phyloP scores from a whole-genome alignment of 2,797 vertebrate genomes.

The Hybognathus amarus region DNA sequence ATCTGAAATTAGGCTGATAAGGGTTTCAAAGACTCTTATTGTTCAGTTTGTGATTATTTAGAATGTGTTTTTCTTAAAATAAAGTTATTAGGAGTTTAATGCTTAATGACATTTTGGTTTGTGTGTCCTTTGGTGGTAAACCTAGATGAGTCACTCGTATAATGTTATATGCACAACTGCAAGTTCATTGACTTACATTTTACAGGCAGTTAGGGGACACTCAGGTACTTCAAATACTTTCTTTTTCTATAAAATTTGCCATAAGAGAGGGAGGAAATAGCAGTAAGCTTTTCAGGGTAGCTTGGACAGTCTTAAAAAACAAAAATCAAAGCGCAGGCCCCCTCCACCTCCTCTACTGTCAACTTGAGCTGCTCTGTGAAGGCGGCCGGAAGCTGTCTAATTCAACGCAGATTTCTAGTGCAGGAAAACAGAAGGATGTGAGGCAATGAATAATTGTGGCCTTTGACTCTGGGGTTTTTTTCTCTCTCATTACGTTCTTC shows the following conservation, averaged over 20 bases:
- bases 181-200: slow-evolving; percentile 19
- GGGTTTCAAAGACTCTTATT: slow-evolving; percentile 36
- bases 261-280: slow-evolving; percentile 28
- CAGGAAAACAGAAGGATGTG: slow-evolving; percentile 45
- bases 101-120: not conserved
- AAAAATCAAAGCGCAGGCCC: slow-evolving; percentile 47
- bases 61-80: not conserved
- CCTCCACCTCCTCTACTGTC: slow-evolving; percentile 56
- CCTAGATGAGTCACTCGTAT: not conserved
- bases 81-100: not conserved
- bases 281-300: slow-evolving; percentile 17
- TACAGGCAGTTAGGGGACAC: slow-evolving; percentile 18
- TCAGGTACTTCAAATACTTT: slow-evolving; percentile 30
- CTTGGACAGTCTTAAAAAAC: slow-evolving; percentile 35
- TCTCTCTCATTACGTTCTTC: slow-evolving; percentile 29
- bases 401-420: slow-evolving; percentile 44
- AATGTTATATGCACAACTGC: not conserved
- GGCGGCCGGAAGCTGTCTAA: slow-evolving; percentile 48
- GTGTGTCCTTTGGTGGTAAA: not conserved
- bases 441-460: slow-evolving; percentile 42
- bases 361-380: slow-evolving; percentile 49
- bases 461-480: slow-evolving; percentile 42
- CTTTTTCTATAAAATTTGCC: slow-evolving; percentile 17
- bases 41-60: slow-evolving; percentile 6
- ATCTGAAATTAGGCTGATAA: slow-evolving; percentile 74